Evolutionary conservation across 23 tunicate species (phyloP), one percentile per base, ranked within the genome.

Genomic region (Phallusia fumigata): DNA sequence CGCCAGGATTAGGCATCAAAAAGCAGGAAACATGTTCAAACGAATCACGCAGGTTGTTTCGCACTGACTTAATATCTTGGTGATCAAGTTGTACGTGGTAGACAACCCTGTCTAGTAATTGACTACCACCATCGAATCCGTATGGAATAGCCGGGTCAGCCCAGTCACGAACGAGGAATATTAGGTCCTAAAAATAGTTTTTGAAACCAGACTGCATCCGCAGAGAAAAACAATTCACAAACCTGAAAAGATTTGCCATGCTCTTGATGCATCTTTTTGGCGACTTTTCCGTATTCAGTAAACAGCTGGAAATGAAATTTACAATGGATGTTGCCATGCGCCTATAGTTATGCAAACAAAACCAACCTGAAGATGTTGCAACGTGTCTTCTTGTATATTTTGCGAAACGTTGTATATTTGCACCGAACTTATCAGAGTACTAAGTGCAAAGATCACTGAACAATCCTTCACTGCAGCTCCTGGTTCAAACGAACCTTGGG

Each of bases 1-100:
- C 15, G 53, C 88, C 88, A 33, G 88, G 88, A 53, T 77, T 72
- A 58, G 88, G 88, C 88, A 84, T 84, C 36, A 84, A 36, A 33
- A 77, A 84, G 45, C 88, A 84, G 19, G 82, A 53, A 26, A 84
- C 32, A 31, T 79, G 64, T 84, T 78, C 53, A 74, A 84, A 84
- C 31, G 81, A 76, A 26, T 77, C 49, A 18, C 33, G 88, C 33
- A 84, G 52, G 73, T 84, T 33, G 53, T 64, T 58, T 64, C 88
- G 36, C 0, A 84, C 82, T 0, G 72, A 33, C 10, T 79, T 77
- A 0, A 77, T 32, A 33, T 84, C 88, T 18, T 53, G 83, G 15
- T 76, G 88, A 33, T 76, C 40, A 13, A 76, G 75, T 8, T 33
- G 53, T 21, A 30, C 34, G 21, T 53, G 82, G n/a, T n/a, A n/a